Evolutionary conservation across 2,888 invertebrate species (phyloP).

Genomic region (Aspidiotus destructor): DNA sequence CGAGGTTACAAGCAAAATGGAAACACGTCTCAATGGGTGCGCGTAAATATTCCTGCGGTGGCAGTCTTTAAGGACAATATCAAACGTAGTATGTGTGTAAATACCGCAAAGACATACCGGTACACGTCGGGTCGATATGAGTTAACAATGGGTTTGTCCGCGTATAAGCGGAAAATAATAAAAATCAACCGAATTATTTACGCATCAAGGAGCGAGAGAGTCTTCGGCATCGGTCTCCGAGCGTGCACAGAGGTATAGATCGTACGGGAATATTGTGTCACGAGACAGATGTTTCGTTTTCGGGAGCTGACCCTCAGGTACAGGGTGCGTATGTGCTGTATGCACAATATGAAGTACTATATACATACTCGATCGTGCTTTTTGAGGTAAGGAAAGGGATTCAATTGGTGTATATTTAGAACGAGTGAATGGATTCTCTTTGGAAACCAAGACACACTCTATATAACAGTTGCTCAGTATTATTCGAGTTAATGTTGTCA

Average conservation of each 20-base stretch:
- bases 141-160: neutral
- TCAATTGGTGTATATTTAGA: neutral
- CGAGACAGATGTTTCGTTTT: conserved; percentile 2
- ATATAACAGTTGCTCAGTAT: neutral
- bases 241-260: too few species aligned
- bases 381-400: neutral
- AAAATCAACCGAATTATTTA: conserved; percentile 13
- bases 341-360: neutral
- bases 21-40: too few species aligned
- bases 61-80: too few species aligned
- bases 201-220: conserved; percentile 7
- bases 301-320: conserved; percentile 6
- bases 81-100: neutral
- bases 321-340: neutral
- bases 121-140: neutral
- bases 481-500: neutral
- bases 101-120: conserved; percentile 7
- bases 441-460: neutral
- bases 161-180: conserved; percentile 10
- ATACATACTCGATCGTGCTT: neutral
- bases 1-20: too few species aligned
- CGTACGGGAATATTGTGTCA: too few species aligned
- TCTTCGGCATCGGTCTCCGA: neutral
- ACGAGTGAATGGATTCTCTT: neutral
- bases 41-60: too few species aligned